These are phyloP conservation scores for Electrophaes corylata DNA, from an alignment of 2,888 invertebrate genomes.

Conservation along the genomic window DNA sequence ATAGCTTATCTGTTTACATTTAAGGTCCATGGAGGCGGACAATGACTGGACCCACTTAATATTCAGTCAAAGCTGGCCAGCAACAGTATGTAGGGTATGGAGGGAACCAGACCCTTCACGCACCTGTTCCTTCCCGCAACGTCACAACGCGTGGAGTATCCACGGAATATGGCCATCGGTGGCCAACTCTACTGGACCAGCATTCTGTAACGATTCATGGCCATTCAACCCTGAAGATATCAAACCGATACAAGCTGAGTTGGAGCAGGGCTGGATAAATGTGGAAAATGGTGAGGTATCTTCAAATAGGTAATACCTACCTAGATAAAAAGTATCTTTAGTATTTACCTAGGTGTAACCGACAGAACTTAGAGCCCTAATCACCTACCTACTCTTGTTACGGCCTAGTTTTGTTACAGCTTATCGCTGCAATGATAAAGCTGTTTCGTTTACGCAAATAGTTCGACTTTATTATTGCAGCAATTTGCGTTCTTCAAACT, in stretches of 20 bases:
- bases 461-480: too few relatives aligned
- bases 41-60: slow-evolving; percentile 89
- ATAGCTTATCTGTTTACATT: too few relatives aligned
- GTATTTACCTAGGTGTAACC: too few relatives aligned
- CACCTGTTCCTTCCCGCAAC: slow-evolving; percentile 86
- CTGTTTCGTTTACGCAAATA: too few relatives aligned
- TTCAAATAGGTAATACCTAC: background rate
- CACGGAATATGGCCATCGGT: slow-evolving; percentile 94
- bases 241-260: slow-evolving; percentile 79
- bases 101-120: slow-evolving; percentile 83
- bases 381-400: too few relatives aligned
- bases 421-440: too few relatives aligned
- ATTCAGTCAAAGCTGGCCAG: slow-evolving; percentile 92
- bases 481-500: too few relatives aligned
- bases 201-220: slow-evolving; percentile 88
- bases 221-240: slow-evolving; percentile 86
- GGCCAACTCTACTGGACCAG: slow-evolving; percentile 86
- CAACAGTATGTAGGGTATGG: slow-evolving; percentile 87
- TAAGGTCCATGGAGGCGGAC: slow-evolving; percentile 29
- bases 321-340: too few relatives aligned
- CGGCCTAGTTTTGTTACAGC: too few relatives aligned
- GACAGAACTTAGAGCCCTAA: too few relatives aligned
- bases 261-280: slow-evolving; percentile 89
- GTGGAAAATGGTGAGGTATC: slow-evolving; percentile 83
- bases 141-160: slow-evolving; percentile 88